These are phyloP conservation scores for Molanna angustata DNA, from an alignment of 2,888 invertebrate species.

Conservation along the genomic window DNA sequence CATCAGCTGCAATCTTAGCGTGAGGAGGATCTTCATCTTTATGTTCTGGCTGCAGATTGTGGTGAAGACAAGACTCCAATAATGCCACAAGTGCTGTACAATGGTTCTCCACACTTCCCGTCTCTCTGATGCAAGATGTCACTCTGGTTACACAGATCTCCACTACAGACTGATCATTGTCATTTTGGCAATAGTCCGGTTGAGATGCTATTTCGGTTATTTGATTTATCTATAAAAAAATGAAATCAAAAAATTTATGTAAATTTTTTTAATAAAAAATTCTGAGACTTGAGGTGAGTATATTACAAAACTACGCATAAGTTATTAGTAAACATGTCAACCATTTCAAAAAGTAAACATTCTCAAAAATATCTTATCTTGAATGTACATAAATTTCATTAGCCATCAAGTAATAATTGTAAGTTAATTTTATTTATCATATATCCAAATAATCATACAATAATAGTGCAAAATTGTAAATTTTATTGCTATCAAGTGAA, in stretches of 20 bases:
- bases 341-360: too few relatives aligned
- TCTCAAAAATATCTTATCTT: too few relatives aligned
- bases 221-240: conserved; percentile 59
- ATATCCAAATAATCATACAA: too few relatives aligned
- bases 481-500: too few relatives aligned
- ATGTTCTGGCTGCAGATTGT: conserved; percentile 76
- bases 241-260: too few relatives aligned
- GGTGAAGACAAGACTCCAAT: conserved; percentile 83
- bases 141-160: conserved; percentile 92
- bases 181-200: conserved; percentile 78
- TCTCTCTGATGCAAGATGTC: conserved; percentile 88
- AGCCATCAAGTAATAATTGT: too few relatives aligned
- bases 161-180: conserved; percentile 91
- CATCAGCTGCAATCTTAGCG: conserved; percentile 93
- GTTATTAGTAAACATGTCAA: too few relatives aligned
- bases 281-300: too few relatives aligned
- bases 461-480: neutral
- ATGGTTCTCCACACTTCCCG: conserved; percentile 82
- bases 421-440: too few relatives aligned
- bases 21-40: conserved; percentile 90
- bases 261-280: too few relatives aligned
- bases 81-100: conserved; percentile 79
- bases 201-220: conserved; percentile 80
- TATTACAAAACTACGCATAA: too few relatives aligned
- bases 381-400: too few relatives aligned